phyloP scores from a whole-genome alignment of 2,113 vertebrate species.

The Ochotona princeps region DNA sequence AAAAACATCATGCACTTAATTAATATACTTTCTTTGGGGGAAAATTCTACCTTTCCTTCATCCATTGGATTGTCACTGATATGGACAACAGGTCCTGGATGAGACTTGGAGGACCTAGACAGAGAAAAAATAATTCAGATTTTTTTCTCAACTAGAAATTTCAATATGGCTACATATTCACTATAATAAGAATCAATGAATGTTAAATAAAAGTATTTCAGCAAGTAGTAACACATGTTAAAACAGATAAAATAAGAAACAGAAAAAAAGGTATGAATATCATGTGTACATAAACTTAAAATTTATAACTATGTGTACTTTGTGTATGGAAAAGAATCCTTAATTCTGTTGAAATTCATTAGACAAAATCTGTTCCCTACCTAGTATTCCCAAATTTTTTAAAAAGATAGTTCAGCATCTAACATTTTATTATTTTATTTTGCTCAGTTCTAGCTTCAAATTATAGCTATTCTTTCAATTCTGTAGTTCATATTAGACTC shows the following conservation, averaged over 20 bases:
- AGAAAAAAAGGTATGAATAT: not conserved
- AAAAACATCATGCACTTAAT: not conserved
- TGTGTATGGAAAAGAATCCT: not conserved
- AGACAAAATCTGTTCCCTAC: not conserved
- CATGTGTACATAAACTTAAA: not conserved
- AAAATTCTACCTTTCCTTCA: slow-evolving; percentile 95
- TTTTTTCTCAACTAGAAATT: slow-evolving; percentile 46
- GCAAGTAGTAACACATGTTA: not conserved
- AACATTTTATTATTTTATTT: not conserved
- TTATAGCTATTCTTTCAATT: not conserved
- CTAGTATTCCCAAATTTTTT: slow-evolving; percentile 6
- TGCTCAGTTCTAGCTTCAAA: slow-evolving; percentile 9
- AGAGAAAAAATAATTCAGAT: slow-evolving; percentile 58
- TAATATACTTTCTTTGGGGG: not conserved
- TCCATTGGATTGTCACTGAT: slow-evolving; percentile 99
- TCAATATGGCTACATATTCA: not conserved
- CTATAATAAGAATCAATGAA: slow-evolving; percentile 28
- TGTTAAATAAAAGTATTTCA: slow-evolving; percentile 10
- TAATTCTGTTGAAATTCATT: not conserved
- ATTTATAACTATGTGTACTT: not conserved
- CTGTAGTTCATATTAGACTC: not conserved
- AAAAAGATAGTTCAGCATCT: not conserved
- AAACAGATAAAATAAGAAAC: not conserved
- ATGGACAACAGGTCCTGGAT: slow-evolving; percentile 98
- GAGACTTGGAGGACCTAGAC: slow-evolving; percentile 96